These are phyloP conservation scores for Todus mexicanus DNA, from an alignment of 2,797 vertebrate species.

Conservation along the genomic window DNA sequence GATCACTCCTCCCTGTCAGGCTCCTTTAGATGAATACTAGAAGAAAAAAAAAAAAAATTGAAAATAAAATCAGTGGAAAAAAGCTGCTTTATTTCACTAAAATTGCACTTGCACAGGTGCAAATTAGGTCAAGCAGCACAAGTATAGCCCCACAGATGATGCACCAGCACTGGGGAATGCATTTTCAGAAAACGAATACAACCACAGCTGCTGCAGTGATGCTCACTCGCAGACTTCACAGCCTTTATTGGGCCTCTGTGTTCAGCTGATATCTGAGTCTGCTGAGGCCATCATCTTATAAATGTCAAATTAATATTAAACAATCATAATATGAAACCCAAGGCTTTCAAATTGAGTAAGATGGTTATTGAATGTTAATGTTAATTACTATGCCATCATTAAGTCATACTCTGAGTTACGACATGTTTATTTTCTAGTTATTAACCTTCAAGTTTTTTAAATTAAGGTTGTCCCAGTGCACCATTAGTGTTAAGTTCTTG, in stretches of 20 bases:
- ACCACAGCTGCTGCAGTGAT: not conserved
- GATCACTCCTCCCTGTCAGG: not conserved
- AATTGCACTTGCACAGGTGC: not conserved
- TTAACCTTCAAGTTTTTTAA: not conserved
- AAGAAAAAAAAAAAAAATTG: not conserved
- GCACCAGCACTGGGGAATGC: not conserved
- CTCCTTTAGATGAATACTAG: not conserved
- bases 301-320: slow-evolving; percentile 52
- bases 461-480: not conserved
- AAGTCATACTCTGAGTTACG: slow-evolving; percentile 14
- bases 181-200: not conserved
- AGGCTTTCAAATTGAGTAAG: not conserved
- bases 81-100: not conserved
- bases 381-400: slow-evolving; percentile 14
- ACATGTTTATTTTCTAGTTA: slow-evolving; percentile 28
- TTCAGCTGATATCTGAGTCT: not conserved
- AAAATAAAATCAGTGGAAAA: not conserved
- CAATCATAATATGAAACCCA: slow-evolving; percentile 17
- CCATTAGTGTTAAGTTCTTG: not conserved
- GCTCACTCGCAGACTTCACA: not conserved
- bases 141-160: not conserved
- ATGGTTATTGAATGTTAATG: slow-evolving; percentile 44
- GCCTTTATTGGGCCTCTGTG: not conserved
- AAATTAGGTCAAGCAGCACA: not conserved
- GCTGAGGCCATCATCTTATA: not conserved